Evolutionary conservation across 2,888 invertebrate genomes (phyloP), one percentile per base, ranked within the genome.

Genomic region (Julus scandinavius): DNA sequence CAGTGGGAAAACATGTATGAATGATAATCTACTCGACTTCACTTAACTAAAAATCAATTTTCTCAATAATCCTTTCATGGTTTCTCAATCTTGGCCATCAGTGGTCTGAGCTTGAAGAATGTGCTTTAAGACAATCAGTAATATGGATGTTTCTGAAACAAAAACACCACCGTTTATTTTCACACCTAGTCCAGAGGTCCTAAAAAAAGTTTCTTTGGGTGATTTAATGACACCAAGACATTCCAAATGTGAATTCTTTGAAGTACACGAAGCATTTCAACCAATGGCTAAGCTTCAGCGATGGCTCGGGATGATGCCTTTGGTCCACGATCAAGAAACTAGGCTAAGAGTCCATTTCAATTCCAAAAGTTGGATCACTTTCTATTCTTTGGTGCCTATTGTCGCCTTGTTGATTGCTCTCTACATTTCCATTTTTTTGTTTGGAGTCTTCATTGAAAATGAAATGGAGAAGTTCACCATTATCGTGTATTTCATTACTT

Each of bases 291-390:
- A 11, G 29, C 11, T 87, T 11, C 13, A 29, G 13, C 50, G 58
- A n/a, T 29, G 45, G 20, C 13, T 87, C 7, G 87, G 87, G 20
- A 87, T 87, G 87, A 15, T 87, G 20, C 87, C 87, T 11, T 40
- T 87, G 50, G n/a, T 29, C 38, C 15, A 49, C 29, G 87, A 58
- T 38, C 11, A 45, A 17, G 29, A 50, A 29, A 84, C 84, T 13
- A 29, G 84, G 41, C 9, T 29, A 49, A 54, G 20, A 38, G n/a
- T 87, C 15, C 13, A 17, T 17, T 87, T 54, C 54, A 58, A 4
- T 11, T 15, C 15, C 29, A n/a, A 29, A 17, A 11, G 11, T n/a
- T 87, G 50, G 87, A 54, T 87, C 3, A 87, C 87, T 9, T 45
- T 50, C 38, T 87, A 87, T 38, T 13, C 54, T 13, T 9, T 87